These are phyloP conservation scores for Macrophya alboannulata DNA, from an alignment of 2,888 invertebrate genomes.

Conservation along the genomic window DNA sequence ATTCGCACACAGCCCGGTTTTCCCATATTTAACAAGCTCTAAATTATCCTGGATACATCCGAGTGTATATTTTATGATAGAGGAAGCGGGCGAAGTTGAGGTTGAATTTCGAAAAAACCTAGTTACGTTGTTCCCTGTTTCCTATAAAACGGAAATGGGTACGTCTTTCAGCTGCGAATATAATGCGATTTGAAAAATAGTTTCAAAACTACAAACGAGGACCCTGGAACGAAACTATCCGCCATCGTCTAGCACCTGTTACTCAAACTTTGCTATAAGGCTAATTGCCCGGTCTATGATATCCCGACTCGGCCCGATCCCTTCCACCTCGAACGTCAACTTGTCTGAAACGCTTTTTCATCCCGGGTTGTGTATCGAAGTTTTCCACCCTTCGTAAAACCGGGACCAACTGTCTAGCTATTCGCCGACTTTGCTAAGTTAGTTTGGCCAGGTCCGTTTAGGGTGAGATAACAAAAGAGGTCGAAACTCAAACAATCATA, in stretches of 20 bases:
- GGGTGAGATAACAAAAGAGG: conserved; percentile 28
- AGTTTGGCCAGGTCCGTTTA: background rate
- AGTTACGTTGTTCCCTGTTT: too few relatives aligned
- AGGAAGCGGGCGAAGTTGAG: background rate
- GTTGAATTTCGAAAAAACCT: background rate
- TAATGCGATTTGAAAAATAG: background rate
- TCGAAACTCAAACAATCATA: conserved; percentile 24
- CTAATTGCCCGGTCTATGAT: conserved; percentile 8
- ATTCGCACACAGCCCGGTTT: conserved; percentile 59
- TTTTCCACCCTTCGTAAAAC: conserved; percentile 22
- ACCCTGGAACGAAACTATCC: background rate
- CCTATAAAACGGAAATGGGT: too few relatives aligned
- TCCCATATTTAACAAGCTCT: conserved; percentile 62
- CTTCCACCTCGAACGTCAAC: background rate
- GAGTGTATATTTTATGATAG: background rate
- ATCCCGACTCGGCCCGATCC: background rate
- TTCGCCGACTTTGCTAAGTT: conserved; percentile 2
- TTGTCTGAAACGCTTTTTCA: conserved; percentile 15
- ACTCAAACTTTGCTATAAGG: conserved; percentile 21
- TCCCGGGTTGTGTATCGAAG: background rate
- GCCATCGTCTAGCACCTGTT: conserved; percentile 17
- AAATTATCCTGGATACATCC: background rate
- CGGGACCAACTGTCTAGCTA: background rate
- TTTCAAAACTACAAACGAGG: conserved; percentile 4
- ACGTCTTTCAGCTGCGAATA: background rate